Evolutionary conservation across 1,140 invertebrate genomes (phyloP), one percentile per base, ranked within the genome.

Genomic region (Drosophila micromelanica): DNA sequence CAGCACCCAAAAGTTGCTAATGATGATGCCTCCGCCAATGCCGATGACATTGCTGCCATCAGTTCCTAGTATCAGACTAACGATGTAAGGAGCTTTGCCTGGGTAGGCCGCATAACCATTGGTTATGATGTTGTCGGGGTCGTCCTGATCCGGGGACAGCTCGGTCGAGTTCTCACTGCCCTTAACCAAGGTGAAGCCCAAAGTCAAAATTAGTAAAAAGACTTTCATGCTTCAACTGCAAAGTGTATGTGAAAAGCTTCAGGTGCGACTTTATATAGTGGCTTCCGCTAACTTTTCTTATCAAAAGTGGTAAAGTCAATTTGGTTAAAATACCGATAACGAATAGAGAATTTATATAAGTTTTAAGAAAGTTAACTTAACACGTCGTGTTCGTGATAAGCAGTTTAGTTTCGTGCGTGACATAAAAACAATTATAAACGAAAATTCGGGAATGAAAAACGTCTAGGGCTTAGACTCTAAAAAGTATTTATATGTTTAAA

Each of bases 1-100:
- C 27, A 27, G 27, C 5, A 27, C 27, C 27, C 27, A 27, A 27
- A 3, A 3, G 51, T 90, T 73, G 55, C 86, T 92, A 17, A 95
- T 93, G 37, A 95, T 81, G 15, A 93, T 93, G 5, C 94, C 95
- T 2, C 94, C 95, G 67, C 95, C 86, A 62, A 93, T 54, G 17
- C 52, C 62, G 6, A 42, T 20, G 0, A 20, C 9, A 61, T 92
- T 82, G 42, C 65, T 69, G 1, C 91, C 92, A 12, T 62, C 40
- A 0, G 60, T 90, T 27, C 90, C 73, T 59, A 93, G 71, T 3
- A 60, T 38, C 5, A 94, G 75, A 0, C 91, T 90, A 3, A 92
- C 93, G 64, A 94, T 93, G 59, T 93, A 93, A 5, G 94, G 93
- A 48, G 93, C 92, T 79, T 94, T 92, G 0, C 92, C 93, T 1